phyloP scores from a whole-genome alignment of 2,797 vertebrate genomes.

The Phalloptychus januarius region DNA sequence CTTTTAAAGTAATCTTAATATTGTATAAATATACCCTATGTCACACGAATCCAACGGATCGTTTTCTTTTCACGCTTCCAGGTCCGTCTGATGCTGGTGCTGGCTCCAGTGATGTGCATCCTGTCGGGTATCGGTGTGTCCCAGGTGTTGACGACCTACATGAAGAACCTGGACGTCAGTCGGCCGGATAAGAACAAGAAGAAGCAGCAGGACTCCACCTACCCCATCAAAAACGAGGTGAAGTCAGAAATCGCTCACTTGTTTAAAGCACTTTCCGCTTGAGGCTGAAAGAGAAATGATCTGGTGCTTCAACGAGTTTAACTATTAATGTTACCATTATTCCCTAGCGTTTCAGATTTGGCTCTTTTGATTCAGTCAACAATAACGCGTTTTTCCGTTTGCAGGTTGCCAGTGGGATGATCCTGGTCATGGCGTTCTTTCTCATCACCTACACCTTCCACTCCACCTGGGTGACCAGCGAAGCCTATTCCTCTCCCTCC shows the following conservation, averaged over 20 bases:
- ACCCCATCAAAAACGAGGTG: constrained; percentile 98
- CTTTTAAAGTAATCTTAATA: too few species aligned
- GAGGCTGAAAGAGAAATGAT: too few species aligned
- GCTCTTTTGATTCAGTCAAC: not conserved
- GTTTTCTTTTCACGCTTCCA: constrained; percentile 47
- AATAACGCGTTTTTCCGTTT: not conserved
- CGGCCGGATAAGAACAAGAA: constrained; percentile 94
- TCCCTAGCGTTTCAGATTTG: too few species aligned
- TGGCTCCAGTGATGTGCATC: constrained; percentile 99
- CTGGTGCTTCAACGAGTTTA: too few species aligned
- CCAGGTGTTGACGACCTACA: constrained; percentile 96
- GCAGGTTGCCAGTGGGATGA: constrained; percentile 99
- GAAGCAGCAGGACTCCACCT: constrained; percentile 96
- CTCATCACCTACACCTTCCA: constrained; percentile 99
- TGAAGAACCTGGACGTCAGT: constrained; percentile 98
- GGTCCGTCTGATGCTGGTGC: constrained; percentile 97
- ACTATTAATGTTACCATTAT: too few species aligned
- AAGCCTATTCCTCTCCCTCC: constrained; percentile 97
- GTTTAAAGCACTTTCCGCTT: too few species aligned
- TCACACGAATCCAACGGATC: not conserved
- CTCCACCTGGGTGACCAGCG: constrained; percentile 99
- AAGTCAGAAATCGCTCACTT: not conserved
- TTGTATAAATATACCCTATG: too few species aligned
- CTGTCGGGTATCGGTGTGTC: constrained; percentile 97
- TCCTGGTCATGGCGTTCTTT: constrained; percentile 98